Base-by-base conservation (phyloP, 1,140 invertebrate species). In the Dolichoris vasculosae region DNA sequence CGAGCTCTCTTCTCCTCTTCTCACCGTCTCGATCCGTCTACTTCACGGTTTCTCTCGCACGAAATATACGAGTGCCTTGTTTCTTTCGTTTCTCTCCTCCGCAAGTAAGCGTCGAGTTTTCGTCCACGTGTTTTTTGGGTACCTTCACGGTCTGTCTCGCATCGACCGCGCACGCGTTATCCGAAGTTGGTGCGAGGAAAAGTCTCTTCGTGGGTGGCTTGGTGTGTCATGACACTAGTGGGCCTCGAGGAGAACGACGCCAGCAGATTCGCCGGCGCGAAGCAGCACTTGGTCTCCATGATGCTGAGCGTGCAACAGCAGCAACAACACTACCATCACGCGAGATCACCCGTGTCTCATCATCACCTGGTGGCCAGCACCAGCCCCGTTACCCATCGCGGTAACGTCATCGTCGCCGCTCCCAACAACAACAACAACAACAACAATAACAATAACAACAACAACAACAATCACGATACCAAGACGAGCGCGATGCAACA, bases 171-270 rank as follows among this genome's bases (percentile, higher is more conserved):
- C 26, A 32, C 75, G 30, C 75, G 75, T 76, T 51, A 20, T 51
- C 13, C 43, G 6, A 15, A 3, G 26, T 76, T 78, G 30, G 76
- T 78, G 76, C 32, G 76, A 59, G 26, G 38, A 80, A 32, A 1
- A 46, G 30, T 38, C 80, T 76, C 82, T 48, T 30, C 73, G 82
- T 48, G 63, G 48, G 59, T 48, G 26, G 55, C 38, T 77, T 23
- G 67, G 86, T 86, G 91, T 93, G 92, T 91, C 88, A 93, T 93
- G 92, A 93, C 92, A 88, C 90, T 93, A 90, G 92, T 93, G 91
- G 89, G 86, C 83, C 77, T 87, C 69, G 90, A 87, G 83, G 88
- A 90, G 78, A 89, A 87, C 55, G 77, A 76, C n/a, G 32, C n/a
- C 77, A 80, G 64, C 75, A 73, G 46, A 88, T 83, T 82, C 80